phyloP scores from a whole-genome alignment of 2,888 invertebrate species.

The Clistopyga incitator region DNA sequence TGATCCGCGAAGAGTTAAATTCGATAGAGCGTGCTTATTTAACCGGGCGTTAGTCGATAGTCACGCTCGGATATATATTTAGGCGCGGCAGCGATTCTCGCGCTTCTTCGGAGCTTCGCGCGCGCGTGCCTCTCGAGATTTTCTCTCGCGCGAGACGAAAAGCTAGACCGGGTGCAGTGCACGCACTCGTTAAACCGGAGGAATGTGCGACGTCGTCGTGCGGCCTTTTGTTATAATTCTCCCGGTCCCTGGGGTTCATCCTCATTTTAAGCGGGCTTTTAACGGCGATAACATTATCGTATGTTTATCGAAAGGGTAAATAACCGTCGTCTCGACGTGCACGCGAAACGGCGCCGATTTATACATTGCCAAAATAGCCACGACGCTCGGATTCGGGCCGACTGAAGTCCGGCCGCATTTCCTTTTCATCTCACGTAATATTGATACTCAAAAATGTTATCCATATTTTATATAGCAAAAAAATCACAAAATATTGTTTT shows the following conservation, averaged over 20 bases:
- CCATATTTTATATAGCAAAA: background rate
- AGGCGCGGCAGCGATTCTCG: slow-evolving; percentile 14
- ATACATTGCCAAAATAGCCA: slow-evolving; percentile 74
- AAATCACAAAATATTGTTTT: background rate
- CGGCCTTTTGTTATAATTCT: slow-evolving; percentile 70
- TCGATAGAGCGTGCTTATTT: slow-evolving; percentile 63
- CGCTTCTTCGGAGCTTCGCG: slow-evolving; percentile 17
- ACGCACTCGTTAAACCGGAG: slow-evolving; percentile 76
- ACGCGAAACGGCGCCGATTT: slow-evolving; percentile 69
- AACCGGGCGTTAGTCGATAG: slow-evolving; percentile 58
- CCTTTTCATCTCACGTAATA: background rate
- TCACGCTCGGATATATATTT: slow-evolving; percentile 43
- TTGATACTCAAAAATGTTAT: background rate
- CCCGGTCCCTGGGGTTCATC: slow-evolving; percentile 33
- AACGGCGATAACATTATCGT: slow-evolving; percentile 78
- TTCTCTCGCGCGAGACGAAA: slow-evolving; percentile 1
- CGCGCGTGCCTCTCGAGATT: slow-evolving; percentile 31
- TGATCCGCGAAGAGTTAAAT: slow-evolving; percentile 61
- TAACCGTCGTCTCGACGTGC: slow-evolving; percentile 68
- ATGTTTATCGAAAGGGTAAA: slow-evolving; percentile 78
- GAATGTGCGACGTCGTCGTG: slow-evolving; percentile 71
- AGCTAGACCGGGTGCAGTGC: slow-evolving; percentile 6
- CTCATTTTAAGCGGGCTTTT: slow-evolving; percentile 54
- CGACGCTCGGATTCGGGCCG: slow-evolving; percentile 27
- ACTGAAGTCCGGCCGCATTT: background rate